phyloP scores from a whole-genome alignment of 2,888 invertebrate species.

The Parochlus steinenii region DNA sequence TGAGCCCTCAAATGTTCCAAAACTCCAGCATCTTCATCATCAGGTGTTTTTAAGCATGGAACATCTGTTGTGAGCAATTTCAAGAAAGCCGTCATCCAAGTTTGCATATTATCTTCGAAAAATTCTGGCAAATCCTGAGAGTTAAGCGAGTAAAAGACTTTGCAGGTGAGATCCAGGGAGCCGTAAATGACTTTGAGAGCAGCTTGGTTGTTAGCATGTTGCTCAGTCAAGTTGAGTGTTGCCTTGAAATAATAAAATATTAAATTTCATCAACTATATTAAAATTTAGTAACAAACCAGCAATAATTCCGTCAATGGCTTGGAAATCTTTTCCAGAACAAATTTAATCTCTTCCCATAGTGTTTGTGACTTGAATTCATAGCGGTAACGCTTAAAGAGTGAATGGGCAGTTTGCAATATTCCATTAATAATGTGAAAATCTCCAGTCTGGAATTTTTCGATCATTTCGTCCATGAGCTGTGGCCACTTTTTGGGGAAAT shows the following conservation, averaged over 20 bases:
- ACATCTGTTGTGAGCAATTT: constrained; percentile 64
- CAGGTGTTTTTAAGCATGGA: constrained; percentile 50
- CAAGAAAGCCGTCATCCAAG: constrained; percentile 89
- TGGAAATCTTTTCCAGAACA: constrained; percentile 84
- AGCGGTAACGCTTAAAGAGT: constrained; percentile 87
- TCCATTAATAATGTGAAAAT: constrained; percentile 90
- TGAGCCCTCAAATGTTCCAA: constrained; percentile 86
- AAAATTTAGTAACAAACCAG: constrained; percentile 37
- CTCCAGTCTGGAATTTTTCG: constrained; percentile 73
- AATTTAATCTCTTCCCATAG: constrained; percentile 96
- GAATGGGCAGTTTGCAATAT: constrained; percentile 91
- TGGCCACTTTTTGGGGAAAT: constrained; percentile 96
- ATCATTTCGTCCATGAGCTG: constrained; percentile 86
- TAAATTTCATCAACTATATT: not conserved
- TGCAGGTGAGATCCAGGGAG: constrained; percentile 73
- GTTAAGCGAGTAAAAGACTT: constrained; percentile 94
- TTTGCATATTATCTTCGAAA: constrained; percentile 93
- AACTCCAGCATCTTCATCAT: constrained; percentile 72
- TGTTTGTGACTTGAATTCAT: constrained; percentile 86
- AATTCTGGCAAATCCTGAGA: constrained; percentile 97
- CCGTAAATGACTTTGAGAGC: constrained; percentile 77
- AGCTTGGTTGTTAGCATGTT: constrained; percentile 60
- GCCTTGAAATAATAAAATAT: constrained; percentile 37
- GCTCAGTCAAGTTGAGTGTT: constrained; percentile 64
- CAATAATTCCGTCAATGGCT: constrained; percentile 83